Percentiles rank a stretch among this genome's conserved stretches.
These are phyloP conservation scores for Graptemys geographica DNA, from an alignment of 2,797 vertebrate species.

Conservation along the genomic window DNA sequence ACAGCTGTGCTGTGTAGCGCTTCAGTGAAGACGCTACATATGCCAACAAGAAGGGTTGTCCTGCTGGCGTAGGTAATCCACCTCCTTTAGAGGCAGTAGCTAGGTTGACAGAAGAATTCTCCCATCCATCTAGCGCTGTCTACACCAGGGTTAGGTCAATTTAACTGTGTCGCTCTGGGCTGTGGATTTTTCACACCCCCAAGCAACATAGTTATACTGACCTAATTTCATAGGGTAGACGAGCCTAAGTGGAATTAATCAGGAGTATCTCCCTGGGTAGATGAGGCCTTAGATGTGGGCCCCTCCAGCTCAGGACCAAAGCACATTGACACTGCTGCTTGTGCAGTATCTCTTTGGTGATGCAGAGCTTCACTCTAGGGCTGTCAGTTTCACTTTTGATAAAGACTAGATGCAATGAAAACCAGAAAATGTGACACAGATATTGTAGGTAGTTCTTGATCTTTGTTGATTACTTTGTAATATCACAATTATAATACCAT, in stretches of 20 bases:
- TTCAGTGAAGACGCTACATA: not conserved
- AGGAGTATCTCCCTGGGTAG: not conserved
- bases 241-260: not conserved
- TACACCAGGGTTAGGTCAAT: not conserved
- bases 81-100: not conserved
- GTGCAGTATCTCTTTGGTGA: not conserved
- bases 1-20: not conserved
- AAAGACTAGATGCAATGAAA: not conserved
- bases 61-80: too few relatives aligned
- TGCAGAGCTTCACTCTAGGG: not conserved
- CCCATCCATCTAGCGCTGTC: too few relatives aligned
- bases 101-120: not conserved
- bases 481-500: not conserved
- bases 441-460: not conserved
- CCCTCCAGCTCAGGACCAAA: not conserved
- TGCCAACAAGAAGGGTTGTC: too few relatives aligned
- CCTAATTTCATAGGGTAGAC: not conserved
- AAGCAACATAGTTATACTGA: not conserved
- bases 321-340: not conserved
- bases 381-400: rapidly evolving
- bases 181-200: not conserved
- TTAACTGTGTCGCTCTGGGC: not conserved
- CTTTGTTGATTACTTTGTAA: rapidly evolving
- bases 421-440: not conserved
- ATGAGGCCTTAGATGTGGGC: not conserved